Percentiles rank a stretch among this genome's conserved stretches.
These are phyloP conservation scores for Zelleria hepariella DNA, from an alignment of 2,888 invertebrate genomes.

Conservation along the genomic window DNA sequence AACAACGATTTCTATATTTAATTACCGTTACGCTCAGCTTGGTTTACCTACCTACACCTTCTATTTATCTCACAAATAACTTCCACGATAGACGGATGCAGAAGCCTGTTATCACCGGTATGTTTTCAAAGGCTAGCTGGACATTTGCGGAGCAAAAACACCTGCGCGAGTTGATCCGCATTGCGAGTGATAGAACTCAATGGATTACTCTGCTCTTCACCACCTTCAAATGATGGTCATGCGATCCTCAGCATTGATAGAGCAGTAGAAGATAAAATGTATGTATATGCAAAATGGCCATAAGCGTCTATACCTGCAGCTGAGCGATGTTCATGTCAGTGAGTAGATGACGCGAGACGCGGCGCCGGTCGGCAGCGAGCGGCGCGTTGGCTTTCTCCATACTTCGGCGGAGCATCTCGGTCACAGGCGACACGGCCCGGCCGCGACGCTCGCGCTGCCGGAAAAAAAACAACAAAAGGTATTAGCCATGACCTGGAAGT, in stretches of 20 bases:
- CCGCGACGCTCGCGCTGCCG: constrained; percentile 69
- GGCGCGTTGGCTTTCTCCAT: constrained; percentile 87
- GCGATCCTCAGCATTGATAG: too few species aligned
- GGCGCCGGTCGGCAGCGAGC: constrained; percentile 85
- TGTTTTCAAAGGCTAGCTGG: too few species aligned
- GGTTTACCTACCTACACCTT: neutral
- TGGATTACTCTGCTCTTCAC: too few species aligned
- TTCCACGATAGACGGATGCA: neutral
- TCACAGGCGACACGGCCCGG: constrained; percentile 84
- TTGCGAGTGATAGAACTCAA: too few species aligned
- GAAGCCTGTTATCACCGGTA: neutral
- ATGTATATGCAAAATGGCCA: too few species aligned
- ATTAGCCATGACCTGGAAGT: too few species aligned
- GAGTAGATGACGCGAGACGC: constrained; percentile 86
- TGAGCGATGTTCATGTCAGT: constrained; percentile 96
- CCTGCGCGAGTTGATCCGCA: too few species aligned
- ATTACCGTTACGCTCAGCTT: neutral
- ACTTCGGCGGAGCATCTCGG: constrained; percentile 86
- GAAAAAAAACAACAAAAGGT: too few species aligned
- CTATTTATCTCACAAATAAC: neutral
- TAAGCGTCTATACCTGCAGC: too few species aligned
- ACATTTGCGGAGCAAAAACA: too few species aligned
- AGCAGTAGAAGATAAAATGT: too few species aligned
- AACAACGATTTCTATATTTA: neutral
- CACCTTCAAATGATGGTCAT: too few species aligned